phyloP scores from a whole-genome alignment of 1,140 invertebrate genomes.

The Bombus cullumanus region DNA sequence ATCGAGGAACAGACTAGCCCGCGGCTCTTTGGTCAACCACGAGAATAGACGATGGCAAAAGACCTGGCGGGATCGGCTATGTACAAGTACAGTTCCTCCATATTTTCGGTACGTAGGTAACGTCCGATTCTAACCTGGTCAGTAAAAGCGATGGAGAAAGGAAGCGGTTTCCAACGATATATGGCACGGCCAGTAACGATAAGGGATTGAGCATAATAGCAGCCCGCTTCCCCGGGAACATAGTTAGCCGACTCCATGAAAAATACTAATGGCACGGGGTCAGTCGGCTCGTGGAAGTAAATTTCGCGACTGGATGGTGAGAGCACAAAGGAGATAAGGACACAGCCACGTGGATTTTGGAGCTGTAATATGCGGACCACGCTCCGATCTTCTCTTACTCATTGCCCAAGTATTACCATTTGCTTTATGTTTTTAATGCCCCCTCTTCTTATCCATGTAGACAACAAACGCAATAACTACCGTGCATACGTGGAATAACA shows the following conservation, averaged over 20 bases:
- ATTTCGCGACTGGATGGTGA: constrained; percentile 75
- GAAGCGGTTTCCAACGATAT: constrained; percentile 73
- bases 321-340: constrained; percentile 72
- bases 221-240: constrained; percentile 68
- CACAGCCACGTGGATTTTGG: constrained; percentile 55
- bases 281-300: constrained; percentile 73
- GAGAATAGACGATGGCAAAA: constrained; percentile 34
- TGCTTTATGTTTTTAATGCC: constrained; percentile 7
- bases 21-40: constrained; percentile 43
- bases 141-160: constrained; percentile 48
- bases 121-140: constrained; percentile 44
- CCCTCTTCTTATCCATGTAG: background rate
- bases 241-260: constrained; percentile 74
- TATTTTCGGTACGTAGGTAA: constrained; percentile 56
- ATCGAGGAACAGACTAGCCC: constrained; percentile 51
- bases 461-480: background rate
- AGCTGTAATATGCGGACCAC: constrained; percentile 62
- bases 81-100: constrained; percentile 29
- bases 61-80: background rate
- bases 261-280: constrained; percentile 80
- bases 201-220: constrained; percentile 78
- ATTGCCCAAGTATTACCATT: background rate
- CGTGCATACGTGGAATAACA: background rate
- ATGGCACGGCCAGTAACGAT: constrained; percentile 75
- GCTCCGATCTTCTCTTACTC: constrained; percentile 6